phyloP scores from a whole-genome alignment of 2,888 invertebrate genomes.

The Patella caerulea region DNA sequence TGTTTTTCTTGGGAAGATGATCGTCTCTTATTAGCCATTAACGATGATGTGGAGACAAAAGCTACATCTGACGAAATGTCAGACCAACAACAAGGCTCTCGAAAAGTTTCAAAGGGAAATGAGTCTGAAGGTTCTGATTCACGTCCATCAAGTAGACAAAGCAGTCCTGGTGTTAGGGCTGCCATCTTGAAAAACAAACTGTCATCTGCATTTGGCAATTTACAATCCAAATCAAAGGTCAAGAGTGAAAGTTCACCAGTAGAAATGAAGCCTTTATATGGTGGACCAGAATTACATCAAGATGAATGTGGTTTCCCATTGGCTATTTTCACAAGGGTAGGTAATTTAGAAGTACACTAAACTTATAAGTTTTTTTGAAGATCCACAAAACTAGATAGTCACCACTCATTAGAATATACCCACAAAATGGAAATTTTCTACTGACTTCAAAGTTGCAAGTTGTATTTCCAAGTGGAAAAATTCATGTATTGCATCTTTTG shows the following conservation, averaged over 20 bases:
- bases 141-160: conserved; percentile 12
- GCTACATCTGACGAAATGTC: conserved; percentile 30
- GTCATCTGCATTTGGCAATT: conserved; percentile 48
- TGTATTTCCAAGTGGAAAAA: no score
- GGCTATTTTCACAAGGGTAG: conserved; percentile 84
- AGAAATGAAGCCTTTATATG: conserved; percentile 23
- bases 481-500: no score
- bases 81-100: conserved; percentile 11
- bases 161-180: conserved; percentile 43
- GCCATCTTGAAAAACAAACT: conserved; percentile 52
- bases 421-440: no score
- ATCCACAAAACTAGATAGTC: no score
- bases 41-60: conserved; percentile 24
- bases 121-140: conserved; percentile 5
- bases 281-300: conserved; percentile 59
- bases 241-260: conserved; percentile 22
- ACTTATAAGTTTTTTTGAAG: no score
- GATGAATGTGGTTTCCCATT: conserved; percentile 90
- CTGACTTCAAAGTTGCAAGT: no score
- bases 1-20: conserved; percentile 68
- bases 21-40: conserved; percentile 49
- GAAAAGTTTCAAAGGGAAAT: conserved; percentile 16
- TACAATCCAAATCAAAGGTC: conserved; percentile 31
- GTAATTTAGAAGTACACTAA: no score
- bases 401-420: no score